These are phyloP conservation scores for Oostethus manadensis DNA, from an alignment of 2,113 vertebrate genomes.

Conservation along the genomic window DNA sequence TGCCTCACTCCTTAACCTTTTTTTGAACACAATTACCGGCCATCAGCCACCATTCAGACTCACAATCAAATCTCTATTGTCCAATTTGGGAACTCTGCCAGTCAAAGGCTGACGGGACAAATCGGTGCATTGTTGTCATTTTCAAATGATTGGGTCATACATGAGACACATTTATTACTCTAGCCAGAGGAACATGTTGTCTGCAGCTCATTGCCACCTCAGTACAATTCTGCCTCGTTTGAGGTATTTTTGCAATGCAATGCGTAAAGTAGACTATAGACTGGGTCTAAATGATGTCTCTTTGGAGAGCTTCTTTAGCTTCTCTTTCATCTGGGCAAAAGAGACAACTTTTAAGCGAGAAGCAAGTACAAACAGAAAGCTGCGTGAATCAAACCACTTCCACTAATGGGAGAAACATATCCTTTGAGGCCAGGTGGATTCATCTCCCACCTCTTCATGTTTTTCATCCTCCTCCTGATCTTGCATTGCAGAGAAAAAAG, in stretches of 20 bases:
- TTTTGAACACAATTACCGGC: constrained; percentile 7
- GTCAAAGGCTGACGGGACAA: constrained; percentile 13
- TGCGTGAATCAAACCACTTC: constrained; percentile 10
- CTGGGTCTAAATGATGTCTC: background rate
- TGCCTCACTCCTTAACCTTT: background rate
- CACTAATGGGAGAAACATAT: constrained; percentile 23
- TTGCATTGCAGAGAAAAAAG: constrained; percentile 41
- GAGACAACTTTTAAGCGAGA: background rate
- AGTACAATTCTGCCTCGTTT: background rate
- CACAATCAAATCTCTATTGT: constrained; percentile 29
- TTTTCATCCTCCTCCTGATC: constrained; percentile 28
- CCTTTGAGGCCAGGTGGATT: constrained; percentile 29
- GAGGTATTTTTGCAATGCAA: background rate
- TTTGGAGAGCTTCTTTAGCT: constrained; percentile 9
- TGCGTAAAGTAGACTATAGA: background rate
- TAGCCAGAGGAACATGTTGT: background rate
- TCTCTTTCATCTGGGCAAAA: constrained; percentile 12
- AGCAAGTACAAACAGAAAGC: constrained; percentile 7
- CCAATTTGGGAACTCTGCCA: constrained; percentile 28
- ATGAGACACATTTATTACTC: background rate
- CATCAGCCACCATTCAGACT: constrained; percentile 17
- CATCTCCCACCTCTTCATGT: constrained; percentile 22
- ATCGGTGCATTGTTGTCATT: constrained; percentile 17
- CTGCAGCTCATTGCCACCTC: background rate
- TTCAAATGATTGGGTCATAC: constrained; percentile 9